These are phyloP conservation scores for Lathamus discolor DNA, from an alignment of 2,113 vertebrate species.

Conservation along the genomic window DNA sequence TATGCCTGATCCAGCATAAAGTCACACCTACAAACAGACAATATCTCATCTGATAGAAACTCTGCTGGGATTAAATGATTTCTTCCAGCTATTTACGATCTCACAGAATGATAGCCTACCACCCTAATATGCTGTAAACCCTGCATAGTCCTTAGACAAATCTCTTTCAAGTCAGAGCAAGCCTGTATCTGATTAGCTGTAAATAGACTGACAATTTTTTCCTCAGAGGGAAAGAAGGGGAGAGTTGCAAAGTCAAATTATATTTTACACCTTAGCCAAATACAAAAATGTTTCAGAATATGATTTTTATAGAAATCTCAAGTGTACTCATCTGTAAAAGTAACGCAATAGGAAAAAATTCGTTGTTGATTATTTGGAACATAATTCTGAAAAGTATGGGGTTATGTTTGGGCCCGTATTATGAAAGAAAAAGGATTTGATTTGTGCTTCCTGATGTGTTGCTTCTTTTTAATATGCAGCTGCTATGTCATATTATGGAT, in stretches of 20 bases:
- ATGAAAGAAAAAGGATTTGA: not conserved
- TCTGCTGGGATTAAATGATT: constrained; percentile 33
- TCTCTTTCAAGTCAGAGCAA: not conserved
- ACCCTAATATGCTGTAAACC: not conserved
- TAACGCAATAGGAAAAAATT: not conserved
- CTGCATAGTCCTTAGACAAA: not conserved
- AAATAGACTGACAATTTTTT: constrained; percentile 4
- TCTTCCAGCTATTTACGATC: constrained; percentile 10
- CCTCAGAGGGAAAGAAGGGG: not conserved
- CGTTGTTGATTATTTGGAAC: not conserved
- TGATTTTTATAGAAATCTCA: not conserved
- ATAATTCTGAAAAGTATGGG: not conserved
- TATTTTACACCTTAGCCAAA: constrained; percentile 1
- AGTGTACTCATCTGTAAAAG: not conserved
- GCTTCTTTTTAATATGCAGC: not conserved
- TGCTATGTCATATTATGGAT: not conserved
- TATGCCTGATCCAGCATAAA: not conserved
- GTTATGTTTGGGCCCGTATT: not conserved
- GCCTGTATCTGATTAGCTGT: not conserved
- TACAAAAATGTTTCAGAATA: not conserved
- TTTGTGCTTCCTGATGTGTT: not conserved
- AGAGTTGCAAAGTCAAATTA: not conserved
- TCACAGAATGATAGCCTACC: not conserved
- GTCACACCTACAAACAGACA: constrained; percentile 3
- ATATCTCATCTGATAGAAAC: not conserved